Evolutionary conservation across 2,797 vertebrate genomes (phyloP), one percentile per base, ranked within the genome.

Genomic region (Toxotes lorentzi): DNA sequence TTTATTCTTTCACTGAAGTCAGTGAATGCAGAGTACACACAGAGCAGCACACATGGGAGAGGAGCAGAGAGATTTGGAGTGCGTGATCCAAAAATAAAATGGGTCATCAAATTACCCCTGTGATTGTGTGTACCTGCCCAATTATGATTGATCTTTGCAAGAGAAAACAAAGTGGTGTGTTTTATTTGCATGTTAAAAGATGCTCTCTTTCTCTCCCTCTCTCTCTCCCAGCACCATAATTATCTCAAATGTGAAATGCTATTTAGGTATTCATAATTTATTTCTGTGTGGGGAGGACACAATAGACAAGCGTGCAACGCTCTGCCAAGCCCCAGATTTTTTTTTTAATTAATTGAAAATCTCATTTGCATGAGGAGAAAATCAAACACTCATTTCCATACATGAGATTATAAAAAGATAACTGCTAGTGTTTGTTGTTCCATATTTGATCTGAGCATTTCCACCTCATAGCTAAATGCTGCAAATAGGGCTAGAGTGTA

Each of bases 371-470:
- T 95, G 91, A 95, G 90, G 91, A 90, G 90, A 93, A 95, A 95
- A 95, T 95, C 95, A 95, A 95, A 95, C 92, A 94, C 91, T 95
- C 91, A 95, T 96, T 95, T 95, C 91, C 95, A 95, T 95, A 95
- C 87, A 91, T 84, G 93, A 94, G 93, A 94, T 95, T 93, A 94
- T 95, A 91, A 93, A 94, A 93, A 92, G 94, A 95, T 95, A 95
- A 95, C 94, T 92, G 91, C 91, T 81, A 74, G 92, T 95, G 92
- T 95, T 95, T 95, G 94, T 95, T 92, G 87, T 92, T 93, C 88
- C 83, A 91, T 94, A 91, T 94, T 95, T 92, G 93, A 93, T 91
- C 87, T 82, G 90, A 91, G 88, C 79, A 82, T 91, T 92, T 88
- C 83, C 82, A 86, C 81, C 89, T 94, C 94, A 95, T 95, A 94